These are phyloP conservation scores for Chelonus insularis DNA, from an alignment of 1,140 invertebrate species.

Conservation along the genomic window DNA sequence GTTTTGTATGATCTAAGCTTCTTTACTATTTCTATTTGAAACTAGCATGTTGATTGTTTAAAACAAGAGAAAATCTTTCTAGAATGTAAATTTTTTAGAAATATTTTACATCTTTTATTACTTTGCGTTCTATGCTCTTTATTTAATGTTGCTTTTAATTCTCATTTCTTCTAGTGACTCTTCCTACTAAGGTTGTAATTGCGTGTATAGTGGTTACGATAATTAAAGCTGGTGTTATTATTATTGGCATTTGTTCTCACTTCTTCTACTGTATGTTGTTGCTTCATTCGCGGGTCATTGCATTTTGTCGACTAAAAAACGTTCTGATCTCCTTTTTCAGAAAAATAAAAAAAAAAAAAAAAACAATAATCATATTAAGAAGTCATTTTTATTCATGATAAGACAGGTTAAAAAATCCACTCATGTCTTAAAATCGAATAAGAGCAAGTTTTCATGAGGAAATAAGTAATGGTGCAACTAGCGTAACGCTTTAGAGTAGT, in stretches of 20 bases:
- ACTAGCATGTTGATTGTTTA: too few relatives aligned
- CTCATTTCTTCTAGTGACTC: neutral
- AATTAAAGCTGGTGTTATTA: conserved; percentile 25
- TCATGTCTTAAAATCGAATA: too few relatives aligned
- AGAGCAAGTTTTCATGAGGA: too few relatives aligned
- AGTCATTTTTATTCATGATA: too few relatives aligned
- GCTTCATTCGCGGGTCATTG: conserved; percentile 13
- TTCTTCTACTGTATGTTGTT: conserved; percentile 14
- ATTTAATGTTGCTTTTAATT: neutral
- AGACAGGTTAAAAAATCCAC: too few relatives aligned
- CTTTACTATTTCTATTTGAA: too few relatives aligned
- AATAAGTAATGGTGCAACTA: conserved; percentile 6
- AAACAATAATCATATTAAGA: too few relatives aligned
- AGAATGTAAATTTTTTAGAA: too few relatives aligned
- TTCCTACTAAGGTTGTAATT: conserved; percentile 3
- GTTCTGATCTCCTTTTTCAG: too few relatives aligned
- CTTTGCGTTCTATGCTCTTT: neutral
- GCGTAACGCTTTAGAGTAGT: conserved; percentile 14
- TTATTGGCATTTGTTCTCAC: conserved; percentile 25
- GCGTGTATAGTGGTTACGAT: conserved; percentile 22
- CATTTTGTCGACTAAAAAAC: conserved; percentile 19
- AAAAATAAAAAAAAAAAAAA: neutral
- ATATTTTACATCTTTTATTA: neutral
- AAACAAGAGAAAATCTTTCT: too few relatives aligned
- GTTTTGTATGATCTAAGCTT: too few relatives aligned